phyloP scores from a whole-genome alignment of 2,113 vertebrate species.

The Cephalopholis sonnerati region DNA sequence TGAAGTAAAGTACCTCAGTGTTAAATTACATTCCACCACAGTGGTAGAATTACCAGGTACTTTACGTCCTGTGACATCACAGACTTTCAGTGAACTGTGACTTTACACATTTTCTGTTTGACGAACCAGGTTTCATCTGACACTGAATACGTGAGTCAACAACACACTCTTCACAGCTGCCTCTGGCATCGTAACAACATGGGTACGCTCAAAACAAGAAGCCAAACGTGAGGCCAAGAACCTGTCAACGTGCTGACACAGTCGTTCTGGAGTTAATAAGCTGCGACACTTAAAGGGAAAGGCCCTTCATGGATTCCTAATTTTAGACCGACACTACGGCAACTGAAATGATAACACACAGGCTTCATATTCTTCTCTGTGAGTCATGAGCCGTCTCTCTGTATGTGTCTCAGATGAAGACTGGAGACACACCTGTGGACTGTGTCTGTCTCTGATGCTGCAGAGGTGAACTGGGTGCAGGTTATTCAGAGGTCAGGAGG shows the following conservation, averaged over 20 bases:
- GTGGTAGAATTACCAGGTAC: too few species aligned
- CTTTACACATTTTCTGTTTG: too few species aligned
- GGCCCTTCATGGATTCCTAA: background rate
- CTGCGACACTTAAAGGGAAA: background rate
- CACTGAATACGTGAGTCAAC: background rate
- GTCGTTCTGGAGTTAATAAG: background rate
- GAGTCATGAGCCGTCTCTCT: background rate
- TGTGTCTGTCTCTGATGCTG: background rate
- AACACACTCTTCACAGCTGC: background rate
- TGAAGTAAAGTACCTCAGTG: too few species aligned
- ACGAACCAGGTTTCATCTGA: background rate
- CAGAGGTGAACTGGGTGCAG: background rate
- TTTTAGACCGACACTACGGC: background rate
- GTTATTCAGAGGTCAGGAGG: constrained; percentile 34
- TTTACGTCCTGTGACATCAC: too few species aligned
- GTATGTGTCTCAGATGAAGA: background rate
- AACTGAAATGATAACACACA: background rate
- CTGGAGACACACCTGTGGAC: background rate
- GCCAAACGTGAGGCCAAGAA: constrained; percentile 34
- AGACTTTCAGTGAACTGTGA: background rate
- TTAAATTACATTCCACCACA: too few species aligned
- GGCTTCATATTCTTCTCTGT: background rate
- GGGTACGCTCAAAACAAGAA: background rate
- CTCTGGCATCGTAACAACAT: constrained; percentile 1
- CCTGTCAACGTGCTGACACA: constrained; percentile 26